Base-by-base conservation (phyloP, 1,140 invertebrate genomes). In the Lucilia sericata region DNA sequence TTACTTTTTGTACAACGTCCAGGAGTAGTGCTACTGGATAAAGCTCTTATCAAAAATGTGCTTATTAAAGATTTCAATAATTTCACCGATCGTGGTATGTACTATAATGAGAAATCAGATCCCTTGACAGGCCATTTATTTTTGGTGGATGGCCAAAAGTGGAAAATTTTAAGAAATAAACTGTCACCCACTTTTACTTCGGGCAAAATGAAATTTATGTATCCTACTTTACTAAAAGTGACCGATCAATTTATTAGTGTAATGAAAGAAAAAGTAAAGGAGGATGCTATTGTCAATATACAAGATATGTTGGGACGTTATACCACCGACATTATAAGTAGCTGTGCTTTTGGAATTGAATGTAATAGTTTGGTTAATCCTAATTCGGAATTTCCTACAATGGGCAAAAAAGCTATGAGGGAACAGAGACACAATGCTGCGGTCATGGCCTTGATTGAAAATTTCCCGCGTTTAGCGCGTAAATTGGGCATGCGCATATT, bases 311-410 rank as follows among this genome's bases (percentile, higher is more conserved):
- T 91, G 82, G 91, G 88, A 0, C 90, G 91, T 19, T 95, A 92
- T 74, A 92, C 93, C 0, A 93, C 94, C n/a, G 95, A 95, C 85
- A 90, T 94, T 0, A 94, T 95, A n/a, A 93, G 92, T 0, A 91
- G 88, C 5, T 93, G 92, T 76, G 93, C 92, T 2, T 95, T 94
- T 85, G 94, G 94, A 0, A 86, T 95, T 8, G 88, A 93, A 0
- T 91, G 92, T 7, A 92, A 94, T 84, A 92, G 93, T 0, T 85
- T 94, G 9, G 88, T 91, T 2, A 91, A 93, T 87, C 88, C 92
- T 0, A 87, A 93, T 34, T 91, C 92, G 0, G 92, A 93, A 87
- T 94, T 95, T 88, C 84, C 85, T 7, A 81, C 84, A 0, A 87
- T 92, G 83, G 91, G 91, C 0, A 88, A 87, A 30, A 85, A 85